phyloP scores from a whole-genome alignment of 2,797 vertebrate species.

The Chaetophractus vellerosus region DNA sequence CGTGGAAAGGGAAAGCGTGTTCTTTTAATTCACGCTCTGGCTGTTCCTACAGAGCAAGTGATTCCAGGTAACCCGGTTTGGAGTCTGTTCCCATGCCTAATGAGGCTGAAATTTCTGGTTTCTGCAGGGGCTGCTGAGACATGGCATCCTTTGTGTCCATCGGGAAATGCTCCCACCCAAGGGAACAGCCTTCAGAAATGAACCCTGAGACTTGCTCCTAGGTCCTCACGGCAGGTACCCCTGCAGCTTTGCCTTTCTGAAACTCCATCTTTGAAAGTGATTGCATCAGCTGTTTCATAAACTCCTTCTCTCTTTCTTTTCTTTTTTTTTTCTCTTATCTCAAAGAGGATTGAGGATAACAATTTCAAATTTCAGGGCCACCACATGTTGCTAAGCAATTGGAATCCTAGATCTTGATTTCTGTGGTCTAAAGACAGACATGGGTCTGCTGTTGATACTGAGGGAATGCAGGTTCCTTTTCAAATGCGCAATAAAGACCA shows the following conservation, averaged over 20 bases:
- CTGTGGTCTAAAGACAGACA: too few species aligned
- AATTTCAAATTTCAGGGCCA: not conserved
- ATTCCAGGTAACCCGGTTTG: fast-evolving
- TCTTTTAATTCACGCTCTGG: fast-evolving
- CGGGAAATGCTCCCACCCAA: fast-evolving
- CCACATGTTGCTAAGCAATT: fast-evolving
- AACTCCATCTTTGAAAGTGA: not conserved
- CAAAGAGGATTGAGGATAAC: not conserved
- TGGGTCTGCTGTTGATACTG: too few species aligned
- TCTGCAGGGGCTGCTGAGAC: not conserved
- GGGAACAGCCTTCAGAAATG: fast-evolving
- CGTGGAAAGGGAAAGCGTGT: not conserved
- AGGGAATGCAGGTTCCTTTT: too few species aligned
- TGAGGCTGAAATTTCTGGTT: fast-evolving
- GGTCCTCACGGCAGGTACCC: not conserved
- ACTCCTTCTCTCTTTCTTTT: not conserved
- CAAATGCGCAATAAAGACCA: too few species aligned
- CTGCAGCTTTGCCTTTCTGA: not conserved
- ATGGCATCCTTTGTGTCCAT: fast-evolving
- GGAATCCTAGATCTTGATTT: not conserved
- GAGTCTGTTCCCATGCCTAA: not conserved
- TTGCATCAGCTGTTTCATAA: not conserved
- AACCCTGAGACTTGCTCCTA: not conserved
- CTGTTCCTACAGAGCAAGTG: too few species aligned
- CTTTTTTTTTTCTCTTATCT: not conserved